A percentile compares a stretch with the other conserved stretches of the same genome.
Evolutionary conservation across 2,888 invertebrate species (phyloP).

Genomic region (Troglohyphantes excavatus): DNA sequence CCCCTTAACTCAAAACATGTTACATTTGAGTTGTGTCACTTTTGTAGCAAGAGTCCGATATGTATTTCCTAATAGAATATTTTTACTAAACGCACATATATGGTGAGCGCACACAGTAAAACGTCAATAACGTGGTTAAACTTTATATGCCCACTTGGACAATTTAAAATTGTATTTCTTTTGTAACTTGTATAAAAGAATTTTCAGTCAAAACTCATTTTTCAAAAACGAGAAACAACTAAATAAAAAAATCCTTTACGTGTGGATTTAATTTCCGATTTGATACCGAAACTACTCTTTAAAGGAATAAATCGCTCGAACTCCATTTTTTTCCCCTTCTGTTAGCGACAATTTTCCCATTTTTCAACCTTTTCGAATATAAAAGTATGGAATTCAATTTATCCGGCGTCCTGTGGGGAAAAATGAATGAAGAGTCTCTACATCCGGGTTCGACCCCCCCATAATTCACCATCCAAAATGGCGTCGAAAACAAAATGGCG

Average conservation of each 20-base stretch:
- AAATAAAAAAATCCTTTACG: not conserved
- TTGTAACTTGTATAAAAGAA: too few species aligned
- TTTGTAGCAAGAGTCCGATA: too few species aligned
- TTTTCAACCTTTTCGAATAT: not conserved
- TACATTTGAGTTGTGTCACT: too few species aligned
- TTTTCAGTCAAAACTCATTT: not conserved
- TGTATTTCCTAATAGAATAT: too few species aligned
- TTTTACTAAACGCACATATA: too few species aligned
- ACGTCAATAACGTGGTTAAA: too few species aligned
- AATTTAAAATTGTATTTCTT: too few species aligned
- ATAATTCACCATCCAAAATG: not conserved
- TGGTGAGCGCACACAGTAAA: too few species aligned
- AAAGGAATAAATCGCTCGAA: not conserved
- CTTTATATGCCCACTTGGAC: too few species aligned
- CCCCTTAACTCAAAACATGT: too few species aligned
- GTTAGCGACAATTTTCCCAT: not conserved
- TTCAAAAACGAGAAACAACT: not conserved
- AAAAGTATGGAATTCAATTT: not conserved
- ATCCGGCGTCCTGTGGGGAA: not conserved
- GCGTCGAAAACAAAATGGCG: not conserved
- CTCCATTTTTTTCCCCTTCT: not conserved
- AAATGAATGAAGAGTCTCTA: not conserved
- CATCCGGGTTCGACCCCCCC: not conserved
- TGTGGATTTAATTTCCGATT: constrained; percentile 3
- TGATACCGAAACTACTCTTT: not conserved